Conservation (phyloP, 2,888 invertebrate genomes). For the Mythimna loreyi region DNA sequence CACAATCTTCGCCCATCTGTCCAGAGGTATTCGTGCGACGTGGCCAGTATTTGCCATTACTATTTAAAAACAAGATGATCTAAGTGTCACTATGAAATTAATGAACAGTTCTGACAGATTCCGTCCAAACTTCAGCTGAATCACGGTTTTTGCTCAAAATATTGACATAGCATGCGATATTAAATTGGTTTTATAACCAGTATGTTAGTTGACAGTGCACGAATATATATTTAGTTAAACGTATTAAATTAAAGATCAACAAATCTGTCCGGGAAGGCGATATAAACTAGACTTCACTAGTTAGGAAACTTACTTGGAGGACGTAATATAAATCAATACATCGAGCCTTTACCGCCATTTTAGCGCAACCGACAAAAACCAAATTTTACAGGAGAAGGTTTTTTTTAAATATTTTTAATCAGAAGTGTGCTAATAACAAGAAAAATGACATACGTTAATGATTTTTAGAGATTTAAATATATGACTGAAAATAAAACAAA, state of each 20-base stretch:
- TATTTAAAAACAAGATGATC: too few species aligned
- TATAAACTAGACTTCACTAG: background rate
- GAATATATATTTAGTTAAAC: conserved; percentile 34
- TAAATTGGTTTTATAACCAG: conserved; percentile 39
- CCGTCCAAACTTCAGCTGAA: background rate
- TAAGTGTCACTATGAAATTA: conserved; percentile 3
- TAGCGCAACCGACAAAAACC: too few species aligned
- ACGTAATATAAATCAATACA: background rate
- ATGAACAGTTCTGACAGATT: conserved; percentile 26
- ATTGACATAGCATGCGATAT: conserved; percentile 36
- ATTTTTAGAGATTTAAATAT: too few species aligned
- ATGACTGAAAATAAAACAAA: too few species aligned
- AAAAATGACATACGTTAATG: too few species aligned
- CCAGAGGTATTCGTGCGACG: too few species aligned
- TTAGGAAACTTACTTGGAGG: background rate
- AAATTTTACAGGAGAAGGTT: too few species aligned
- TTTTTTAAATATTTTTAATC: too few species aligned
- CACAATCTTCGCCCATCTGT: too few species aligned
- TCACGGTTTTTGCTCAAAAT: conserved; percentile 35
- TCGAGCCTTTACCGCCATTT: too few species aligned
- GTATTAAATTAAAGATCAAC: conserved; percentile 35
- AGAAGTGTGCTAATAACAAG: too few species aligned
- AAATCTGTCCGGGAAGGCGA: conserved; percentile 11
- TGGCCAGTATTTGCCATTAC: background rate
- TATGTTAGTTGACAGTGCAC: conserved; percentile 43